These are phyloP conservation scores for Thalassophryne amazonica DNA, from an alignment of 2,797 vertebrate genomes.

Conservation along the genomic window DNA sequence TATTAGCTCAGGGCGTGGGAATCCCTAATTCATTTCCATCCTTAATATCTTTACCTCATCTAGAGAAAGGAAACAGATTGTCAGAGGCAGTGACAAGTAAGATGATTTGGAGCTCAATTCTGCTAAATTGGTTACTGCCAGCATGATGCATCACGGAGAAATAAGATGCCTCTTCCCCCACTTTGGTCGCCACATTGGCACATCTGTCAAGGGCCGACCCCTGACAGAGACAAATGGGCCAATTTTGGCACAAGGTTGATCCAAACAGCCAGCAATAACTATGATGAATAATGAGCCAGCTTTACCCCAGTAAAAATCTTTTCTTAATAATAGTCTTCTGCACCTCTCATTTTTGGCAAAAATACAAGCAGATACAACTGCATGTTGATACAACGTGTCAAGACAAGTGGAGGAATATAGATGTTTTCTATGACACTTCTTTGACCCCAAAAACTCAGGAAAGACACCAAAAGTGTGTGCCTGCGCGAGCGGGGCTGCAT, in stretches of 20 bases:
- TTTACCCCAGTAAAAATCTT: slow-evolving; percentile 69
- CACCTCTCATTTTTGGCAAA: slow-evolving; percentile 66
- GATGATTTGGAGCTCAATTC: slow-evolving; percentile 81
- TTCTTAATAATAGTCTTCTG: slow-evolving; percentile 79
- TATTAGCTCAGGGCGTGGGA: slow-evolving; percentile 54
- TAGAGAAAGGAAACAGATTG: slow-evolving; percentile 73
- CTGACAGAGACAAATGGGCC: slow-evolving; percentile 79
- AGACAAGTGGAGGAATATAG: slow-evolving; percentile 59
- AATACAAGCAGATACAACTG: slow-evolving; percentile 69
- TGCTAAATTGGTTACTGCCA: slow-evolving; percentile 82
- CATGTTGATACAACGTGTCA: slow-evolving; percentile 61
- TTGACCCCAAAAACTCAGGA: slow-evolving; percentile 62
- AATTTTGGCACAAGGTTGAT: slow-evolving; percentile 73
- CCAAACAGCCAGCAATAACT: slow-evolving; percentile 78
- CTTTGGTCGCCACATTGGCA: slow-evolving; percentile 78
- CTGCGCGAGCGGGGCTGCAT: too few species aligned
- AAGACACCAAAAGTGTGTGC: too few species aligned
- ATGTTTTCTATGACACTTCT: slow-evolving; percentile 66
- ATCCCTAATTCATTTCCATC: slow-evolving; percentile 71
- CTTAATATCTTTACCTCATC: slow-evolving; percentile 78
- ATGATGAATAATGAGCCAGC: slow-evolving; percentile 73
- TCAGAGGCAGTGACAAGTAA: slow-evolving; percentile 73
- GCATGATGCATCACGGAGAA: slow-evolving; percentile 80
- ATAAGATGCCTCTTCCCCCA: slow-evolving; percentile 78
- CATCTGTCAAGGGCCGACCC: slow-evolving; percentile 79